Evolutionary conservation across 2,888 invertebrate species (phyloP), one percentile per base, ranked within the genome.

Genomic region (Calliscelio sp.): DNA sequence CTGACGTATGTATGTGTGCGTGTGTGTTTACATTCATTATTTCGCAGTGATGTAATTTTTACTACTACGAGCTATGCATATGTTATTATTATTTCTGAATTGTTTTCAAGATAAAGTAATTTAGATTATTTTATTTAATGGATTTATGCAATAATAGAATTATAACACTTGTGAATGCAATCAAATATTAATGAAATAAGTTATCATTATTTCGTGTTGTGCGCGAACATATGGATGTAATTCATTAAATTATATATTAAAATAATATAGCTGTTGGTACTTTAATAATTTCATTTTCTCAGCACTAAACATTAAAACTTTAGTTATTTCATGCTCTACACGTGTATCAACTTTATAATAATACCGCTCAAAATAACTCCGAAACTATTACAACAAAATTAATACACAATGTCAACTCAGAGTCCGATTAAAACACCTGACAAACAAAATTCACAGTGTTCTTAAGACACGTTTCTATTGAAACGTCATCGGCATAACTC

Each of bases 271-370:
- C 16, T 55, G 16, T 24, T 70, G 25, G 18, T 41, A 25, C 24
- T 41, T 24, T 55, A 70, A 55, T 28, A 70, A 70, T 41, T 41
- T 25, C 41, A 41, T 24, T 70, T 70, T 22, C 22, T 35, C 14
- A 22, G 41, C n/a, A 24, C 10, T 41, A 70, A 70, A 68, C 41
- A 38, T 44, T 55, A 38, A 53, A 70, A 41, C 41, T 70, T 51
- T 1, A 49, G 44, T 65, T 32, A 65, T 44, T 44, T 65, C 7
- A 24, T 44, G 16, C 65, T 6, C 20, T 49, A 49, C 49, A 49
- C 49, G 65, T 49, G 49, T 65, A 49, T 44, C 65, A 65, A 65
- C 65, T 65, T 65, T 49, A 28, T 65, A 65, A 65, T 65, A 65
- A 65, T 49, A 49, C 44, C 16, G 65, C 25, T 49, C 32, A 32